Base-by-base conservation (phyloP, 2,113 vertebrate genomes). In the Atlantisia rogersi region DNA sequence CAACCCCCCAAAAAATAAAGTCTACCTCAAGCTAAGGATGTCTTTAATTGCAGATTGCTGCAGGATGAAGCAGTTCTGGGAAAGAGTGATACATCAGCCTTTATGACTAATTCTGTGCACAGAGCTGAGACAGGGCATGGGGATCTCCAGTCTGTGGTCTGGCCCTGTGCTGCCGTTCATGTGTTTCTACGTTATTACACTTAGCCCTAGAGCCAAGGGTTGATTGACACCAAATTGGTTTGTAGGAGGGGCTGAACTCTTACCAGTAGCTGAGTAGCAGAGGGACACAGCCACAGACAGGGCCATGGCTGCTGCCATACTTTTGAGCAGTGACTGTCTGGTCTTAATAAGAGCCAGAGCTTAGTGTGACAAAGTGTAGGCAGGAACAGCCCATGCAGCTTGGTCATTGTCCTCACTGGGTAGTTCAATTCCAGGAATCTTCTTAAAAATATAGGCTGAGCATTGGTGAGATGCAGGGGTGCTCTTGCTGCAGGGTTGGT, bases 391-490 rank as follows among this genome's bases (percentile, higher is more conserved):
- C 26, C 17, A 9, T 1, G 7, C n/a, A 76, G 13, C 31, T 84
- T 26, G 39, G 28, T 60, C 28, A 29, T 25, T 67, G 39, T 37
- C 48, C 31, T 77, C 44, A 26, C 3, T 2, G 0, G 0, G 3
- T 22, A 42, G 15, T 44, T 83, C 73, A 55, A 28, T 52, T 76
- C 17, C 26, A 56, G 55, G 17, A 70, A n/a, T 42, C 58, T 60
- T 84, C 22, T 55, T 55, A 44, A 83, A 73, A 60, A 21, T 5
- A 13, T 25, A 50, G 35, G 19, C 48, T 63, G 52, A 58, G 28
- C 5, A 0, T 15, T 52, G 37, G 21, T 39, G 52, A 35, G 50
- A 28, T 55, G 65, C 37, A 78, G 39, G 52, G 63, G 14, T 53
- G 40, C 31, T 63, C 44, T 76, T 88, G 12, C 63, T 25, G 18